A percentile compares a stretch with the other conserved stretches of the same genome.
Conservation (phyloP, 1,140 invertebrate genomes). For the Apis dorsata region DNA sequence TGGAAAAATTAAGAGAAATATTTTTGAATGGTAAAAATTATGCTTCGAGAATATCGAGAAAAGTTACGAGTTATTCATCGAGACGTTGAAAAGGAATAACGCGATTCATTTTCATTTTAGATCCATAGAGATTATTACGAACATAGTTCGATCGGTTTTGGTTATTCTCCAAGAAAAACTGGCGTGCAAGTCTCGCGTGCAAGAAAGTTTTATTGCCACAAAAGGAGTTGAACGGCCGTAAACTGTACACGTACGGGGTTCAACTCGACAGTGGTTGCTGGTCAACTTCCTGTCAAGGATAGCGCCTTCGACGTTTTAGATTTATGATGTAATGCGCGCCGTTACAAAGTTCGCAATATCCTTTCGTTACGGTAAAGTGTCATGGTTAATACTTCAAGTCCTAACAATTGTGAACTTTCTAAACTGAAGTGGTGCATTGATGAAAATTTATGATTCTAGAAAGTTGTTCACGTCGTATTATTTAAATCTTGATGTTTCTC, state of each 20-base stretch:
- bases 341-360: not conserved
- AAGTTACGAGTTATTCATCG: not conserved
- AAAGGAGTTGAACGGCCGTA: not conserved
- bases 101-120: not conserved
- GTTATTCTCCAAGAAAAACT: not conserved
- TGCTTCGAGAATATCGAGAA: too few relatives aligned
- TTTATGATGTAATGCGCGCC: not conserved
- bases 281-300: conserved; percentile 15
- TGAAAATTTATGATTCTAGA: not conserved
- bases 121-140: not conserved
- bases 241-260: conserved; percentile 1
- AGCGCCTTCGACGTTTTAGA: not conserved
- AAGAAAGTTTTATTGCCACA: conserved; percentile 13
- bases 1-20: too few relatives aligned
- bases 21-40: too few relatives aligned
- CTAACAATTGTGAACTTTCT: not conserved
- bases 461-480: not conserved
- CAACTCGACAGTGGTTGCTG: not conserved
- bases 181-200: not conserved
- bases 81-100: not conserved
- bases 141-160: not conserved
- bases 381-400: not conserved
- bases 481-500: not conserved
- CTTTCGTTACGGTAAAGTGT: not conserved
- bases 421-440: not conserved